A percentile compares a stretch with the other conserved stretches of the same genome.
Conservation (phyloP, 1,140 invertebrate species). For the Macrobrachium nipponense region DNA sequence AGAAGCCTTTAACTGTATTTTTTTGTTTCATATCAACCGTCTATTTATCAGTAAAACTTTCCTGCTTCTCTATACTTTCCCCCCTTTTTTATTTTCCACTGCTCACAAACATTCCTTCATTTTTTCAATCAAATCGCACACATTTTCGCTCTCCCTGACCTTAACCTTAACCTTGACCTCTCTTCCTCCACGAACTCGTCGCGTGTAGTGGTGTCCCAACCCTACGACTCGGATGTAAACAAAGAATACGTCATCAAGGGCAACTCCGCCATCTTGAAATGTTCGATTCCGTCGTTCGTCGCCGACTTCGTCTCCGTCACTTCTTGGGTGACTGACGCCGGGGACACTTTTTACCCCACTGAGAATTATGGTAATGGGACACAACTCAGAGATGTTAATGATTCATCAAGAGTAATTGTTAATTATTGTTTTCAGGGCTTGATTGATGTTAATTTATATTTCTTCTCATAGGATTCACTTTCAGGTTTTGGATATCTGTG, state of each 20-base stretch:
- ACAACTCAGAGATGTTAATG: background rate
- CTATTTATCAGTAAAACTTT: background rate
- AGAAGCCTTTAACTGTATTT: too few species aligned
- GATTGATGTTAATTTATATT: too few species aligned
- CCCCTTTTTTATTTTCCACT: background rate
- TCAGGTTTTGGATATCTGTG: background rate
- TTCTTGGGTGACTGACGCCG: slow-evolving; percentile 82
- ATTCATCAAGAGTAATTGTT: background rate
- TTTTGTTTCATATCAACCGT: too few species aligned
- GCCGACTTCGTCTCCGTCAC: slow-evolving; percentile 87
- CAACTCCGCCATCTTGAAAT: slow-evolving; percentile 88
- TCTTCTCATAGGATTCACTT: too few species aligned
- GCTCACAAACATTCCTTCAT: too few species aligned
- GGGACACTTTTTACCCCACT: slow-evolving; percentile 74
- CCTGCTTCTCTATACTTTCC: background rate
- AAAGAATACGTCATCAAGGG: slow-evolving; percentile 89
- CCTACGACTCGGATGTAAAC: slow-evolving; percentile 85
- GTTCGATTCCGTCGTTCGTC: slow-evolving; percentile 88
- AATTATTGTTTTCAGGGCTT: too few species aligned
- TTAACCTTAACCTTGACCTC: background rate
- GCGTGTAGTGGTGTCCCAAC: slow-evolving; percentile 80
- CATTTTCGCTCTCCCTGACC: background rate
- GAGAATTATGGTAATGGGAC: slow-evolving; percentile 54
- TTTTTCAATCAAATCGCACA: background rate
- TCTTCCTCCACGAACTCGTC: too few species aligned